phyloP scores from a whole-genome alignment of 2,888 invertebrate genomes.

The Bellardia pandia region DNA sequence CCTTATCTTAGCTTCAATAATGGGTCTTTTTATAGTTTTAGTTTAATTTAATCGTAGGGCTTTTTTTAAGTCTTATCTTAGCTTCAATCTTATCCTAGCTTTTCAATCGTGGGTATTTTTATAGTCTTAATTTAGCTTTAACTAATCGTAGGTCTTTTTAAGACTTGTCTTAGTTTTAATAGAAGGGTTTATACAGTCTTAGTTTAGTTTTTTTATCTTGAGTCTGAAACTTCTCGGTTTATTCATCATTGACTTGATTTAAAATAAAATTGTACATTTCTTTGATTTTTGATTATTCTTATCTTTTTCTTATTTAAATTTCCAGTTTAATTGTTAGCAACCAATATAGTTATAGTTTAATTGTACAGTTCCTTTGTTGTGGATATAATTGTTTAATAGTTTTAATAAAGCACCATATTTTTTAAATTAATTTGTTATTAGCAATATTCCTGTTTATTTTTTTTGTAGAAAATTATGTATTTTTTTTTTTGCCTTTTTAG shows the following conservation, averaged over 20 bases:
- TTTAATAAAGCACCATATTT: conserved; percentile 45
- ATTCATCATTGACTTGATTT: conserved; percentile 34
- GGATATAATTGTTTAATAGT: conserved; percentile 28
- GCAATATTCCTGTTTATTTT: conserved; percentile 8
- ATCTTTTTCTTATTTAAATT: background rate
- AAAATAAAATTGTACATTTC: conserved; percentile 11
- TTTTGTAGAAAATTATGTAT: conserved; percentile 26
- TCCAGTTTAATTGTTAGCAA: background rate
- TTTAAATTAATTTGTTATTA: background rate
- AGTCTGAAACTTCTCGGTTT: background rate
- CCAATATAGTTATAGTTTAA: background rate
- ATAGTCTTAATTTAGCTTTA: no score
- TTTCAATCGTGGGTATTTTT: no score
- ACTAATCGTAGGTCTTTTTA: no score
- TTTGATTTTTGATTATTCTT: background rate
- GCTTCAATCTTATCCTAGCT: no score
- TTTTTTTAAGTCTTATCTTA: no score
- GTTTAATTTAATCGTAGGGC: no score
- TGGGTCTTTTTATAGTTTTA: no score
- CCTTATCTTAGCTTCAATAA: no score
- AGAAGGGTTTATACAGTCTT: no score
- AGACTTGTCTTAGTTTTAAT: no score
- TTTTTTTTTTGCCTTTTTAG: conserved; percentile 36
- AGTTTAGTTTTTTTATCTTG: no score
- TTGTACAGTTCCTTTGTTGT: conserved; percentile 55